phyloP scores from a whole-genome alignment of 1,140 invertebrate species.

The Hyphantria cunea region DNA sequence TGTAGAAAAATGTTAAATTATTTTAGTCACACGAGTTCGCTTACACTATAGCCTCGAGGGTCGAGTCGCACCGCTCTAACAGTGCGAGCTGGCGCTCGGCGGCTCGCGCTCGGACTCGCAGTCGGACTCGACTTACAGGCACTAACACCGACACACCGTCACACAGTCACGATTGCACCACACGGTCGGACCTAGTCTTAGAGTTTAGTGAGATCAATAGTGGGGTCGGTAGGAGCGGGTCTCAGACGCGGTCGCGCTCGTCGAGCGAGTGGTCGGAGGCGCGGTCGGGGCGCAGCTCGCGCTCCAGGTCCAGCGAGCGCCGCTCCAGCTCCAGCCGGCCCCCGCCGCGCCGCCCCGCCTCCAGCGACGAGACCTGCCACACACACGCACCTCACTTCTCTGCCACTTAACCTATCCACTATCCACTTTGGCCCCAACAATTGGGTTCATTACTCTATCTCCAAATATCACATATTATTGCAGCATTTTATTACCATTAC shows the following conservation, averaged over 20 bases:
- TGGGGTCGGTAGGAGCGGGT: constrained; percentile 35
- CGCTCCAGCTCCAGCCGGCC: constrained; percentile 67
- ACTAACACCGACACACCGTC: constrained; percentile 73
- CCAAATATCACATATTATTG: too few species aligned
- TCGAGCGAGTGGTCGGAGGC: constrained; percentile 70
- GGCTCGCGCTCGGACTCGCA: not conserved
- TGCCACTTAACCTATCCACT: too few species aligned
- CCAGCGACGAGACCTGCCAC: constrained; percentile 67
- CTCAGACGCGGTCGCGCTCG: constrained; percentile 71
- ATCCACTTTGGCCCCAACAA: too few species aligned
- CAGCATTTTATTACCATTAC: too few species aligned
- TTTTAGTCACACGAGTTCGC: constrained; percentile 72
- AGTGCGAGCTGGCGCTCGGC: too few species aligned
- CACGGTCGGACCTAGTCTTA: constrained; percentile 61
- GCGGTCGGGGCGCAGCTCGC: constrained; percentile 63
- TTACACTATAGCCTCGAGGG: constrained; percentile 67
- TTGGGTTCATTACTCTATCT: too few species aligned
- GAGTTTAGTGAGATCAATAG: constrained; percentile 79
- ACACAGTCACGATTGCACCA: constrained; percentile 78
- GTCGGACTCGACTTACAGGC: constrained; percentile 70
- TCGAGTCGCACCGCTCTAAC: not conserved
- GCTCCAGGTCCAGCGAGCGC: constrained; percentile 71
- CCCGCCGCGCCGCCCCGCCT: constrained; percentile 59
- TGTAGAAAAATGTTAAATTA: constrained; percentile 73
- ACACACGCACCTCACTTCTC: too few species aligned